Conservation (phyloP, 2,888 invertebrate genomes). For the Lepidonotus clava region DNA sequence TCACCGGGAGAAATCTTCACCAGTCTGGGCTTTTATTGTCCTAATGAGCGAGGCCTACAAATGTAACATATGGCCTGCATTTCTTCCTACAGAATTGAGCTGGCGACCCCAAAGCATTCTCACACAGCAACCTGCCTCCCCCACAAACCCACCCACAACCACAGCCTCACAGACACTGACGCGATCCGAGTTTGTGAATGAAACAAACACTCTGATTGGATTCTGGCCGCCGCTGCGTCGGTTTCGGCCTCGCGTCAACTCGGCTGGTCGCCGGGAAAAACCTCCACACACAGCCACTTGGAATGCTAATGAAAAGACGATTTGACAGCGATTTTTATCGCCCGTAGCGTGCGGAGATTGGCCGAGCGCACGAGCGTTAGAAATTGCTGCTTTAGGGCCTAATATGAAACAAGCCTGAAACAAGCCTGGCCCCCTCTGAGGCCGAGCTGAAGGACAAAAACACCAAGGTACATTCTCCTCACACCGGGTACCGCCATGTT, state of each 20-base stretch:
- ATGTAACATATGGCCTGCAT: neutral
- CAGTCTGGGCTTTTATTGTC: neutral
- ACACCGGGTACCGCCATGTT: neutral
- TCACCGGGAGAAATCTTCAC: neutral
- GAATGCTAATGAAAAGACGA: conserved; percentile 53
- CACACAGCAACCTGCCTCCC: neutral
- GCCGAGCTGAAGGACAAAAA: neutral
- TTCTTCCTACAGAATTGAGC: neutral
- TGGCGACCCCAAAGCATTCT: neutral
- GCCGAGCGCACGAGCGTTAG: conserved; percentile 31
- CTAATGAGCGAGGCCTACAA: neutral
- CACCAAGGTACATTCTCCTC: conserved; percentile 43
- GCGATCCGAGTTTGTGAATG: conserved; percentile 8
- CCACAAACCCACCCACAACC: neutral
- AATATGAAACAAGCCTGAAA: conserved; percentile 33
- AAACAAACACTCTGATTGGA: conserved; percentile 43
- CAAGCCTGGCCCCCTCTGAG: conserved; percentile 6
- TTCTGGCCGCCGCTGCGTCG: neutral
- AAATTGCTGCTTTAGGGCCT: conserved; percentile 52
- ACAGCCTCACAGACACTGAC: neutral
- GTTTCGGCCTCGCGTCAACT: neutral
- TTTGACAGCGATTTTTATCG: conserved; percentile 48
- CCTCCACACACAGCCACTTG: conserved; percentile 36
- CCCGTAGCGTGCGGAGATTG: conserved; percentile 33
- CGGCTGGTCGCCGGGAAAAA: neutral